A percentile compares a stretch with the other conserved stretches of the same genome.
phyloP scores from a whole-genome alignment of 1,140 invertebrate species.

The Euglossa dilemma region DNA sequence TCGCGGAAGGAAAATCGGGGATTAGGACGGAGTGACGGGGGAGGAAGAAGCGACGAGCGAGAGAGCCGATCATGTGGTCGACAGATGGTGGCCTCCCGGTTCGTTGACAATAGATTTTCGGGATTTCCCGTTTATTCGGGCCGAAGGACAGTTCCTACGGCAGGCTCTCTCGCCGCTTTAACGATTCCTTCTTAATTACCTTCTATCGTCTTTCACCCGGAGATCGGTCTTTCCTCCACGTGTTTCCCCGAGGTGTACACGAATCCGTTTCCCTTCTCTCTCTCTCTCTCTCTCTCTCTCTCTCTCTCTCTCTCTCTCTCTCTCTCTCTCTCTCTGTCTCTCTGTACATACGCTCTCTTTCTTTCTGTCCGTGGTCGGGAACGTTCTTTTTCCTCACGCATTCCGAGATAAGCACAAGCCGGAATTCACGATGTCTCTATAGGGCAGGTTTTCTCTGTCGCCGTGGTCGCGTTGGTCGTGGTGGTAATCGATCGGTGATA shows the following conservation, averaged over 20 bases:
- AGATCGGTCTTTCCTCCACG: neutral
- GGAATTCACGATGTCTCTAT: neutral
- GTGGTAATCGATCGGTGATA: conserved; percentile 21
- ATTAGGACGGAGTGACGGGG: conserved; percentile 39
- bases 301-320: neutral
- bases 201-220: neutral
- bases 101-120: conserved; percentile 63
- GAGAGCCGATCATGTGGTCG: conserved; percentile 65
- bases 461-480: too few species aligned
- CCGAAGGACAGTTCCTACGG: neutral
- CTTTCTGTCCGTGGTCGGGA: too few species aligned
- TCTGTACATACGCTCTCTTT: too few species aligned
- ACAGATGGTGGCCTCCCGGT: conserved; percentile 70
- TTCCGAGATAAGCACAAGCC: conserved; percentile 13
- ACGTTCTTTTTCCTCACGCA: neutral
- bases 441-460: too few species aligned
- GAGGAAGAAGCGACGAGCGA: neutral
- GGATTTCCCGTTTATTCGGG: conserved; percentile 47
- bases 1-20: conserved; percentile 64
- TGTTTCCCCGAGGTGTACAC: too few species aligned
- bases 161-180: neutral
- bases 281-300: too few species aligned
- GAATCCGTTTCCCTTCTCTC: fast-evolving
- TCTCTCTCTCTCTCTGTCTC: neutral
- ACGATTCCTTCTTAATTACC: conserved; percentile 5